phyloP scores from a whole-genome alignment of 2,888 invertebrate species.

The Drosophila fulvimacula region DNA sequence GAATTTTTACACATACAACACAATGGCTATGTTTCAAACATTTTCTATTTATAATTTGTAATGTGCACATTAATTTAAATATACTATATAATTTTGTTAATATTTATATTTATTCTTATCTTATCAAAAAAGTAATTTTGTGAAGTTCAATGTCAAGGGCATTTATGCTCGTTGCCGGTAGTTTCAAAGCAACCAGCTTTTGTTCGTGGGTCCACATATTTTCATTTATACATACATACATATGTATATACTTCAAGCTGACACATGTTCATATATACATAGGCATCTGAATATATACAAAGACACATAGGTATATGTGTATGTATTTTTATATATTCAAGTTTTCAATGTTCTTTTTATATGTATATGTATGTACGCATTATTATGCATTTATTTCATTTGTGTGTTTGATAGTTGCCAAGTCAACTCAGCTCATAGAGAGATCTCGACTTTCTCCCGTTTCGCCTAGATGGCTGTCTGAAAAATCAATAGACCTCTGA shows the following conservation, averaged over 20 bases:
- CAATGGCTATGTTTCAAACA: background rate
- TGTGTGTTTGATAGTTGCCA: conserved; percentile 3
- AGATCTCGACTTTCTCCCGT: background rate
- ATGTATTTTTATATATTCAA: conserved; percentile 1
- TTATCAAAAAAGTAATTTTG: background rate
- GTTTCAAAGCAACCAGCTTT: conserved; percentile 32
- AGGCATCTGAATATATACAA: background rate
- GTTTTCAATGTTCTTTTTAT: conserved; percentile 1
- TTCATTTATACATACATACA: background rate
- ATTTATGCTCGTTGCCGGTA: conserved; percentile 14
- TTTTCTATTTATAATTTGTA: background rate
- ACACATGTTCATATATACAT: background rate
- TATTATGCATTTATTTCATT: conserved; percentile 3
- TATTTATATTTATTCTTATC: background rate
- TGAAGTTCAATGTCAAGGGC: conserved; percentile 49
- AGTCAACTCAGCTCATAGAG: background rate
- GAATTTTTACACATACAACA: background rate
- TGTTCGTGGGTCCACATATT: background rate
- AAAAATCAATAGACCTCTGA: conserved; percentile 23
- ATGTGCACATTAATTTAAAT: background rate
- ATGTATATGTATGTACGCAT: background rate
- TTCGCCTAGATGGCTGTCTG: background rate
- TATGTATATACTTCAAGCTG: background rate
- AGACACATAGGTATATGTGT: background rate
- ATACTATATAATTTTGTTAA: background rate